Conservation (phyloP, 2,888 invertebrate genomes). For the Cephonodes hylas region DNA sequence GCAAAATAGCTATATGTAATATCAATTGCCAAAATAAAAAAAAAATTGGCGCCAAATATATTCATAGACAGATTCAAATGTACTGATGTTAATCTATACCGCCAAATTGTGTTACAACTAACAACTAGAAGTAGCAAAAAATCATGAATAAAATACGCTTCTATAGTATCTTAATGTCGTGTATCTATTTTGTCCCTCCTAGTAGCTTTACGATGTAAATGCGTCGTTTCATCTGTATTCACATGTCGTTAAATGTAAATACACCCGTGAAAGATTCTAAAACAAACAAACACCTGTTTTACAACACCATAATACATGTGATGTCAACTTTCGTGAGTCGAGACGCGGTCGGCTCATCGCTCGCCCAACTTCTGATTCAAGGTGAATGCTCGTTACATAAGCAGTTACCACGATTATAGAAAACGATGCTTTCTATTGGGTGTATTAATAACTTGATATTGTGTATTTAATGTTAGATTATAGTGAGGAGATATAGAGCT, state of each 20-base stretch:
- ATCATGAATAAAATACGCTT: too few species aligned
- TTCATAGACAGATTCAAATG: too few species aligned
- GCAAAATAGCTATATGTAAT: too few species aligned
- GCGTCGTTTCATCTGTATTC: background rate
- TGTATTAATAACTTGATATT: background rate
- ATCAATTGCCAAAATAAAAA: too few species aligned
- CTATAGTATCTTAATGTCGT: background rate
- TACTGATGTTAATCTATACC: too few species aligned
- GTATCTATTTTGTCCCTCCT: background rate
- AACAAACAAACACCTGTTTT: background rate
- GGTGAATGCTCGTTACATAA: conserved; percentile 11
- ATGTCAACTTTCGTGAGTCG: background rate
- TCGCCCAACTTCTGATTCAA: background rate
- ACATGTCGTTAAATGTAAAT: background rate
- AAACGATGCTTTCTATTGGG: background rate
- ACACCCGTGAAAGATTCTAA: background rate
- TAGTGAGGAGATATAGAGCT: too few species aligned
- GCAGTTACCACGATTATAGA: background rate
- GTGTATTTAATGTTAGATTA: too few species aligned
- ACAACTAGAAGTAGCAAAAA: too few species aligned
- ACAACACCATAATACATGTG: background rate
- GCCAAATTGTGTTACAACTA: too few species aligned
- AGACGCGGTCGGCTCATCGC: background rate
- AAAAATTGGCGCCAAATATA: too few species aligned
- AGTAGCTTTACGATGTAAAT: background rate